Evolutionary conservation across 2,797 vertebrate genomes (phyloP).

Genomic region (Manis pentadactyla): DNA sequence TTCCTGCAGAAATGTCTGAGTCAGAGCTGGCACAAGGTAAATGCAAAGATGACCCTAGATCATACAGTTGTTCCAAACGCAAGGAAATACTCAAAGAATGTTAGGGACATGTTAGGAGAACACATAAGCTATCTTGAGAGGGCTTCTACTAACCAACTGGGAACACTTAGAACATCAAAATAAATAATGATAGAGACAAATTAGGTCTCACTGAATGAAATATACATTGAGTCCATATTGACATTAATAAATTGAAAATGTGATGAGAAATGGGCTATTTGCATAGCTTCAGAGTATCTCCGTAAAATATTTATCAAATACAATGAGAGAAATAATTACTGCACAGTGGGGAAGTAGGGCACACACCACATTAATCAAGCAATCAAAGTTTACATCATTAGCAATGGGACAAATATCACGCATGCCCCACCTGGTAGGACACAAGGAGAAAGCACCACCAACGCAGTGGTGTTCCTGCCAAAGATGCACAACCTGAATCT

Average conservation of each 20-base stretch:
- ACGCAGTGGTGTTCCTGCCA: not conserved
- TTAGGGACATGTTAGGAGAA: not conserved
- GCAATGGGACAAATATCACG: not conserved
- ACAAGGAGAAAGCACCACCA: not conserved
- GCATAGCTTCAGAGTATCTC: not conserved
- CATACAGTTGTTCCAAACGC: not conserved
- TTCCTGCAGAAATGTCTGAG: not conserved
- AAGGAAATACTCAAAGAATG: not conserved
- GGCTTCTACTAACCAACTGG: not conserved
- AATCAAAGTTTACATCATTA: not conserved
- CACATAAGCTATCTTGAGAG: not conserved
- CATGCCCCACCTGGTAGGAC: not conserved
- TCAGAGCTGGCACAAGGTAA: not conserved
- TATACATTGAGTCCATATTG: not conserved
- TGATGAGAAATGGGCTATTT: not conserved
- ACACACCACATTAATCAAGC: not conserved
- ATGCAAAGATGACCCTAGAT: not conserved
- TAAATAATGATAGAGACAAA: not conserved
- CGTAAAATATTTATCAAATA: not conserved
- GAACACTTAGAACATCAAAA: not conserved
- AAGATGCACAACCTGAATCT: not conserved
- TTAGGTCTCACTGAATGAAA: not conserved
- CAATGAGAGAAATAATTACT: not conserved
- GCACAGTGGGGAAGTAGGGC: not conserved
- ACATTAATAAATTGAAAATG: not conserved